These are phyloP conservation scores for Bombus confusus DNA, from an alignment of 1,140 invertebrate species.

Conservation along the genomic window DNA sequence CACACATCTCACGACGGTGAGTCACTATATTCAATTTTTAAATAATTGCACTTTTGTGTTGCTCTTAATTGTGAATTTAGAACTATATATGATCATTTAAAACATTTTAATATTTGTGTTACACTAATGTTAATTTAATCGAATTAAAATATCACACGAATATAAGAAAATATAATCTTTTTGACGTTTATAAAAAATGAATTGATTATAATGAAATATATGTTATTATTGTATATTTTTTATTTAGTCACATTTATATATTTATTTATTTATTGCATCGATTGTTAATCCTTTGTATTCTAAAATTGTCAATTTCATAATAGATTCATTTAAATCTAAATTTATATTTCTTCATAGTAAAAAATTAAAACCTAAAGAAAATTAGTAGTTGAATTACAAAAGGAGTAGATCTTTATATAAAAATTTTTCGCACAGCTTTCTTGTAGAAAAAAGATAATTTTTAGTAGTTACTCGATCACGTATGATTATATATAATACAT, in stretches of 20 bases:
- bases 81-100: conserved; percentile 30
- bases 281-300: conserved; percentile 21
- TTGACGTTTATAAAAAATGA: conserved; percentile 4
- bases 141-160: conserved; percentile 21
- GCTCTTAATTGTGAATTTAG: conserved; percentile 37
- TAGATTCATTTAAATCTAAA: background rate
- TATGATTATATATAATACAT: too few species aligned
- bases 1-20: conserved; percentile 90
- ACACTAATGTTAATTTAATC: conserved; percentile 35
- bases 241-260: background rate
- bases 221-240: conserved; percentile 15
- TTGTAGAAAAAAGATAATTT: too few species aligned
- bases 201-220: conserved; percentile 16
- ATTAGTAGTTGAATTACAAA: background rate
- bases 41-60: conserved; percentile 56
- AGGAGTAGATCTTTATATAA: too few species aligned
- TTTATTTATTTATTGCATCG: background rate
- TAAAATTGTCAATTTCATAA: background rate
- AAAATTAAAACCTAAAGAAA: background rate
- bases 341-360: conserved; percentile 1
- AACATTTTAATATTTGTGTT: conserved; percentile 21
- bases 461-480: too few species aligned
- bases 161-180: conserved; percentile 10
- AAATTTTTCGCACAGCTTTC: background rate
- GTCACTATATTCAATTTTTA: conserved; percentile 77